phyloP scores from a whole-genome alignment of 2,888 invertebrate species.

The Isoperla grammatica region DNA sequence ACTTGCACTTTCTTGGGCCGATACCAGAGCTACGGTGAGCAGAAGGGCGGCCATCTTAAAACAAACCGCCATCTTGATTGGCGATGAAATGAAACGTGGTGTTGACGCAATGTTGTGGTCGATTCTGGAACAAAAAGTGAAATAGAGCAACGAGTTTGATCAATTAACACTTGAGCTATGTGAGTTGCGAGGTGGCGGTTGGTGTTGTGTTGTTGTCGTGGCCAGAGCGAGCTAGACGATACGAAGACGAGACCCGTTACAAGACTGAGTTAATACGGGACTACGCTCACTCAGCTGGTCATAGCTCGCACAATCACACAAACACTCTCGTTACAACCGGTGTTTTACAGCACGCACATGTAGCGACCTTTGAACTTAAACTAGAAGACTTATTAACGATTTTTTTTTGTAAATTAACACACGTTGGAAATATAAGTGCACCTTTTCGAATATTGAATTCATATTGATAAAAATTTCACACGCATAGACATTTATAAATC shows the following conservation, averaged over 20 bases:
- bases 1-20: conserved; percentile 44
- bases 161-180: conserved; percentile 1
- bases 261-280: neutral
- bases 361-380: too few species aligned
- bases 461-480: too few species aligned
- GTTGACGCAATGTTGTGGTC: neutral
- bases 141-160: neutral
- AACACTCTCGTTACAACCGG: too few species aligned
- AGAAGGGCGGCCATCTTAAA: conserved; percentile 50
- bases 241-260: conserved; percentile 2
- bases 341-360: too few species aligned
- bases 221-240: neutral
- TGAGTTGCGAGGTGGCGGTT: neutral
- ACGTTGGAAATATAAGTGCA: too few species aligned
- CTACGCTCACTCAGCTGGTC: conserved; percentile 1
- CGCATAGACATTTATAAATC: too few species aligned
- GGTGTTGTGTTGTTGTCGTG: neutral
- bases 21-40: conserved; percentile 51
- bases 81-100: neutral
- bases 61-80: conserved; percentile 41
- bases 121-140: neutral
- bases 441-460: too few species aligned
- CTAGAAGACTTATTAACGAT: too few species aligned
- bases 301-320: conserved; percentile 1
- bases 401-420: too few species aligned